These are phyloP conservation scores for Anthopleura xanthogrammica DNA, from an alignment of 92 coral and sea anemone genomes.

Conservation along the genomic window DNA sequence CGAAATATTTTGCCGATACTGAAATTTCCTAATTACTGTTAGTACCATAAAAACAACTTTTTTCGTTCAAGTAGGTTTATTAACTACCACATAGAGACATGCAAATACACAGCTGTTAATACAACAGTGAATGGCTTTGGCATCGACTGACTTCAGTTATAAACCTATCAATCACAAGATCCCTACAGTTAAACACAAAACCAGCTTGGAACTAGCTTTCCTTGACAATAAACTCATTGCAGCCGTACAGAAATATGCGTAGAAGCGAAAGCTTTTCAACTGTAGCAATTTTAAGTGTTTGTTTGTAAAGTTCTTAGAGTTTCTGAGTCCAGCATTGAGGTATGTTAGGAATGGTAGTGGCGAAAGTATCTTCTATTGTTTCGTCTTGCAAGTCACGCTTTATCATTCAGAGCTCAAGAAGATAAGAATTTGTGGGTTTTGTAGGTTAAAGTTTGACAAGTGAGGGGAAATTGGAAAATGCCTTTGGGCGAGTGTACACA, in stretches of 20 bases:
- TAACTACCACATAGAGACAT: not conserved
- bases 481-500: too few species aligned
- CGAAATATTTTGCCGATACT: not conserved
- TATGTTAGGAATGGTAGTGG: slow-evolving; percentile 1
- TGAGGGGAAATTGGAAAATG: too few species aligned
- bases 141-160: not conserved
- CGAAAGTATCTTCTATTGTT: not conserved
- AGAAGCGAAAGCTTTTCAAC: not conserved
- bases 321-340: slow-evolving; percentile 10
- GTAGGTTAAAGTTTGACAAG: too few species aligned
- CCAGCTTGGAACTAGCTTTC: not conserved
- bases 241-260: not conserved
- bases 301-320: not conserved
- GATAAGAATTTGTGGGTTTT: not conserved
- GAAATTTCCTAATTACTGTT: not conserved
- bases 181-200: not conserved
- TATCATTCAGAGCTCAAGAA: not conserved
- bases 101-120: not conserved
- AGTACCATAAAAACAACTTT: not conserved
- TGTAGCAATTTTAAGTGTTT: not conserved
- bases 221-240: not conserved
- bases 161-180: not conserved
- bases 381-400: not conserved
- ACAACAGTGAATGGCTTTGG: not conserved
- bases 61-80: not conserved